Base-by-base conservation (phyloP, 2,797 vertebrate genomes). In the Acrossocheilus wenchowensis region DNA sequence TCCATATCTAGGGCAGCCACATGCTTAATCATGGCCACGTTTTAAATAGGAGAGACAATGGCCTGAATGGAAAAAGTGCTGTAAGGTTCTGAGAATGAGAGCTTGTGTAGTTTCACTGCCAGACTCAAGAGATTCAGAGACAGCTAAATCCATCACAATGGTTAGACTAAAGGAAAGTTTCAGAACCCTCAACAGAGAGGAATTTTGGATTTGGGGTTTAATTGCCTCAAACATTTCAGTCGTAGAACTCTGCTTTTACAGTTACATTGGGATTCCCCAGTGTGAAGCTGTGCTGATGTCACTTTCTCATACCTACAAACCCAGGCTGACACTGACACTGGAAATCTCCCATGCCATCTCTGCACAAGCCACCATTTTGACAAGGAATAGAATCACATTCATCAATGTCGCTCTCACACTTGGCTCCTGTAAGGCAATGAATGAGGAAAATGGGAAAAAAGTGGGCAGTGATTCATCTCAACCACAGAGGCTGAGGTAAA, bases 361-460 rank as follows among this genome's bases (percentile, higher is more conserved):
- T 96, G 90, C 98, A 99, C 54, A 95, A 86, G 54, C 96, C 98
- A 66, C 92, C 95, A 82, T 99, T 97, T 90, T 95, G 96, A 91
- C 98, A 99, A 0, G 98, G 98, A 87, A 93, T 90, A 0, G 97
- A 97, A 88, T 95, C 96, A 89, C 98, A 99, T 86, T 99, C 98
- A 79, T 99, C 95, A 60, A 99, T 93, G 93, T 99, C 96, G 43
- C 94, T 93, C 93, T 99, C 98, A 94, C 98, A 99, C 90, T 99
- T 99, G 81, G 97, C 97, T 87, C 98, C 98, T 99, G 91, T 68
- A 92, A 93, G 2, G 92, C 90, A 66, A 69, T 23, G 66, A 73
- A 81, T 64, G 12, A 52, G 36, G 57, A 77, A 86, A 48, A 36
- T 30, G 21, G 19, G 19, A 81, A 80, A 21, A 82, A 60, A 39